phyloP scores from a whole-genome alignment of 2,888 invertebrate genomes.

The Dynastes maya region DNA sequence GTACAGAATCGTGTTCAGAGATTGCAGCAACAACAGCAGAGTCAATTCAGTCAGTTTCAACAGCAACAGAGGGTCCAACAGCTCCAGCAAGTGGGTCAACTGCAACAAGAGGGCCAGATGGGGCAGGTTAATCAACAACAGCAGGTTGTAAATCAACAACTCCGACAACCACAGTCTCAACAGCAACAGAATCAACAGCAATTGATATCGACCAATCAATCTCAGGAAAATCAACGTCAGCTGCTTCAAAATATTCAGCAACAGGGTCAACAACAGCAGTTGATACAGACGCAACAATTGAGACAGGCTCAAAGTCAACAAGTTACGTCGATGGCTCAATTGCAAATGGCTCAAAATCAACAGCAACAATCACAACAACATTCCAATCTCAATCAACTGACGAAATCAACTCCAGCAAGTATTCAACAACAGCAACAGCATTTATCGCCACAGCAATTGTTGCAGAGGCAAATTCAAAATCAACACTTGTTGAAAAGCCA shows the following conservation, averaged over 20 bases:
- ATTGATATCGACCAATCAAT: conserved; percentile 58
- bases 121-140: conserved; percentile 46
- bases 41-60: conserved; percentile 46
- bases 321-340: conserved; percentile 54
- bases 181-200: conserved; percentile 53
- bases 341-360: conserved; percentile 53
- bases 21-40: conserved; percentile 34
- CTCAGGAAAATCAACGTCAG: conserved; percentile 63
- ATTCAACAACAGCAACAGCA: conserved; percentile 50
- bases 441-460: conserved; percentile 49
- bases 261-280: conserved; percentile 53
- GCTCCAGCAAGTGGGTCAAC: conserved; percentile 45
- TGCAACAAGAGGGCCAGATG: conserved; percentile 42
- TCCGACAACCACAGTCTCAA: conserved; percentile 68
- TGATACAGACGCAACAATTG: conserved; percentile 56
- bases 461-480: conserved; percentile 28
- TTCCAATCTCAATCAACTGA: conserved; percentile 48
- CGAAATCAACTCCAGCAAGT: conserved; percentile 12
- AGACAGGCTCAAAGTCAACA: conserved; percentile 52
- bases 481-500: conserved; percentile 34
- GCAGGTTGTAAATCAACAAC: conserved; percentile 48
- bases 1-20: conserved; percentile 50
- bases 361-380: conserved; percentile 51
- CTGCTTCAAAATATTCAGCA: conserved; percentile 64
- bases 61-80: conserved; percentile 45